These are phyloP conservation scores for Prietella phreatophila DNA, from an alignment of 2,113 vertebrate species.

Conservation along the genomic window DNA sequence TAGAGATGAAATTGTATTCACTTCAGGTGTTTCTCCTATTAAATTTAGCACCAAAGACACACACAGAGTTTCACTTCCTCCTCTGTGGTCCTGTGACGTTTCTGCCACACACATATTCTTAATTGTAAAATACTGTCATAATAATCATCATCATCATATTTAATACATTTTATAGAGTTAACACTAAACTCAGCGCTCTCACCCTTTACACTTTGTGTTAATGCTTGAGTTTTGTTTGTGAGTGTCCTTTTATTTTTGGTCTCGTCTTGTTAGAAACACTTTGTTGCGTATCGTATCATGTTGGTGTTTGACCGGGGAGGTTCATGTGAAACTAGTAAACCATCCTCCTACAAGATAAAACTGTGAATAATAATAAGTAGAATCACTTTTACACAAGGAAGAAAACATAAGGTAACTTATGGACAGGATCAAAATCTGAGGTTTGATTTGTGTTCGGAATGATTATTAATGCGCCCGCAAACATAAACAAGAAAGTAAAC, in stretches of 20 bases:
- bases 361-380: background rate
- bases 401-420: background rate
- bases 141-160: background rate
- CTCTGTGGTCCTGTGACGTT: background rate
- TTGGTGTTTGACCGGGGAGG: background rate
- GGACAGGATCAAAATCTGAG: background rate
- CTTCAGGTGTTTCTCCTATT: background rate
- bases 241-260: background rate
- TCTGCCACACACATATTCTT: background rate
- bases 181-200: background rate
- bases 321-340: background rate
- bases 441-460: background rate
- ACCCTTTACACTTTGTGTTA: background rate
- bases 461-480: background rate
- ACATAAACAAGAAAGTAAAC: background rate
- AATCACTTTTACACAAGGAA: background rate
- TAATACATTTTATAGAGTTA: background rate
- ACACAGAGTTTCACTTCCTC: background rate
- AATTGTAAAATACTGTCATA: background rate
- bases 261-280: background rate
- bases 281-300: background rate
- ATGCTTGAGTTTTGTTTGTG: background rate
- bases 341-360: background rate
- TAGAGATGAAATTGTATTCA: background rate
- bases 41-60: background rate